Evolutionary conservation across 2,113 vertebrate species (phyloP).

Genomic region (Cyphomyrus discorhynchus): DNA sequence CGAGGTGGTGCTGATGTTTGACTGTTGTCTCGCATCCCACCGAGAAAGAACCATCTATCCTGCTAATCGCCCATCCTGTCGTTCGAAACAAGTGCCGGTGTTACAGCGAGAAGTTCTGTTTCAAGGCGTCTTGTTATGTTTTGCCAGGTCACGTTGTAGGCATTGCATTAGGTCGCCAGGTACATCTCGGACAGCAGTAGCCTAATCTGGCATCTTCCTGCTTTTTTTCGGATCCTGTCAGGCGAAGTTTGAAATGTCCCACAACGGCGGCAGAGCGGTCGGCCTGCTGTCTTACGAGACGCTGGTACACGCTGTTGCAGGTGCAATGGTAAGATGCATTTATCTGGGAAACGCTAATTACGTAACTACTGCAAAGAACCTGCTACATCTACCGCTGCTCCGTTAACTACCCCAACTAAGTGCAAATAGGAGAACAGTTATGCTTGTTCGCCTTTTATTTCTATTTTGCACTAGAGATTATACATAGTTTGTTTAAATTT

Average conservation of each 20-base stretch:
- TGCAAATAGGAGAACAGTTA: background rate
- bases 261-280: slow-evolving; percentile 32
- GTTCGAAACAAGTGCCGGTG: background rate
- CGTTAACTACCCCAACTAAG: background rate
- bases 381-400: background rate
- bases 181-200: background rate
- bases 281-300: slow-evolving; percentile 65
- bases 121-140: background rate
- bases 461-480: background rate
- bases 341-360: background rate
- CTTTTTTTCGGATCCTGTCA: background rate
- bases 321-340: slow-evolving; percentile 56
- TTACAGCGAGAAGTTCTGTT: background rate
- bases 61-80: background rate
- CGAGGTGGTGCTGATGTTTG: background rate
- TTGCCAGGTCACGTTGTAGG: background rate
- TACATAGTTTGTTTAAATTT: background rate
- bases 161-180: background rate
- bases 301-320: slow-evolving; percentile 66
- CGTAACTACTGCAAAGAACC: background rate
- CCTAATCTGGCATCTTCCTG: background rate
- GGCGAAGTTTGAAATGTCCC: slow-evolving; percentile 47
- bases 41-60: background rate
- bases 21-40: background rate
- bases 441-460: background rate